Evolutionary conservation across 1,140 invertebrate genomes (phyloP).

Genomic region (Drosophila arawakana): DNA sequence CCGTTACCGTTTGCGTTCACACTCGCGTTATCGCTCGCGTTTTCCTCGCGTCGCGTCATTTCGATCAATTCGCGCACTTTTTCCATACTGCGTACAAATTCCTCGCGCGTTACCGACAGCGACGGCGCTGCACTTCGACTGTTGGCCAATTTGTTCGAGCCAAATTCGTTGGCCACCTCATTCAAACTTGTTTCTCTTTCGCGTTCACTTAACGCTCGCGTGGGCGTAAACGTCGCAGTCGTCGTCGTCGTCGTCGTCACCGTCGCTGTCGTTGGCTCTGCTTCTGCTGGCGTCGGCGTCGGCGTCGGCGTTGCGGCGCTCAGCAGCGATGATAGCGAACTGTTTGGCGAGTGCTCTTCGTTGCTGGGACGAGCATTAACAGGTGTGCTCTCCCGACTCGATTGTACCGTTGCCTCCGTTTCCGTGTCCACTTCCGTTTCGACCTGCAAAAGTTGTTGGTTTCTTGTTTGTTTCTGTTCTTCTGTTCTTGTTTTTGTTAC

Average conservation of each 20-base stretch:
- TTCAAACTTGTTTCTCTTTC: conserved; percentile 39
- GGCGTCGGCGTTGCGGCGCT: conserved; percentile 46
- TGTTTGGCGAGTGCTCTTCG: conserved; percentile 18
- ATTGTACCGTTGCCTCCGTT: conserved; percentile 36
- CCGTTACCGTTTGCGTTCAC: conserved; percentile 8
- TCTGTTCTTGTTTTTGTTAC: conserved; percentile 9
- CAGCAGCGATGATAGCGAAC: conserved; percentile 50
- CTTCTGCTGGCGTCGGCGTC: background rate
- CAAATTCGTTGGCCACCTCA: conserved; percentile 25
- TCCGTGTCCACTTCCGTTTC: conserved; percentile 66
- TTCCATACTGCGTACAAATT: conserved; percentile 73
- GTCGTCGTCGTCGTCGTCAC: conserved; percentile 5
- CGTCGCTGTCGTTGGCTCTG: conserved; percentile 33
- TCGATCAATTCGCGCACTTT: conserved; percentile 79
- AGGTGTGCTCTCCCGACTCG: conserved; percentile 82
- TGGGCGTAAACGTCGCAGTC: conserved; percentile 12
- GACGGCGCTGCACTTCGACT: conserved; percentile 65
- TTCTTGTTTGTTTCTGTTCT: conserved; percentile 8
- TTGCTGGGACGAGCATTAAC: conserved; percentile 58
- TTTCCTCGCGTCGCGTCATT: conserved; percentile 72
- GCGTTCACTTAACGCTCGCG: background rate
- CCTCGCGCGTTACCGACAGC: conserved; percentile 75
- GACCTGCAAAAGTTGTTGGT: conserved; percentile 45
- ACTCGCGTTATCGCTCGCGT: conserved; percentile 12
- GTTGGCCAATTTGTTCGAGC: conserved; percentile 47